Evolutionary conservation across 2,113 vertebrate species (phyloP), one percentile per base, ranked within the genome.

Genomic region (Sebastes schlegelii): DNA sequence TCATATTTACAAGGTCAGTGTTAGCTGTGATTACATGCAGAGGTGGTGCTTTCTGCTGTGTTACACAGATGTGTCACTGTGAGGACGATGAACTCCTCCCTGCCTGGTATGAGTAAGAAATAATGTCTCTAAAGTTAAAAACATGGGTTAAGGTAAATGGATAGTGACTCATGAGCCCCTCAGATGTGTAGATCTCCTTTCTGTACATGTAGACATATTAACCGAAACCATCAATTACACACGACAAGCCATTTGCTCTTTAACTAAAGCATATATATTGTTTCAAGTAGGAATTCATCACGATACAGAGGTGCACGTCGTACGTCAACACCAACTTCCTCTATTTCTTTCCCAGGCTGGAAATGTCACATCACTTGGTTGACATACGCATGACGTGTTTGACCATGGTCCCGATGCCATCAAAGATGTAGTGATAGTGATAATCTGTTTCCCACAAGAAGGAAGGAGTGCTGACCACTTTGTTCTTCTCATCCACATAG

Each of bases 391-490:
- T 93, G 49, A 96, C 92, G 42, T 95, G 94, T 72, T 95, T 94
- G 72, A 95, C 95, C 94, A 95, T 95, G 52, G 94, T 94, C 73
- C 95, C 94, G 61, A 95, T 95, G 2, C 95, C 94, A 70, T 95
- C 94, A 48, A 95, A 95, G 46, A 96, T 95, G 69, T 95, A 95
- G 69, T 95, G 94, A 74, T 94, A 95, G 86, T 94, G 94, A 55
- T 88, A 92, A 6, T 95, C 93, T 0, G 94, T 95, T 64, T 95
- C 95, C 94, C 95, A 95, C 95, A 95, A 93, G 90, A 95, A 96
- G 84, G 94, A 74, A 0, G 95, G 94, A 34, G 95, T 95, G 90
- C 93, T 95, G 72, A 95, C 87, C 85, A 95, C 95, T 87, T 91
- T 95, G 92, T 95, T 95, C 90, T 95, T 95, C 92, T 95, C 93